Conservation (phyloP, 2,113 vertebrate genomes). For the Glaucidium brasilianum region DNA sequence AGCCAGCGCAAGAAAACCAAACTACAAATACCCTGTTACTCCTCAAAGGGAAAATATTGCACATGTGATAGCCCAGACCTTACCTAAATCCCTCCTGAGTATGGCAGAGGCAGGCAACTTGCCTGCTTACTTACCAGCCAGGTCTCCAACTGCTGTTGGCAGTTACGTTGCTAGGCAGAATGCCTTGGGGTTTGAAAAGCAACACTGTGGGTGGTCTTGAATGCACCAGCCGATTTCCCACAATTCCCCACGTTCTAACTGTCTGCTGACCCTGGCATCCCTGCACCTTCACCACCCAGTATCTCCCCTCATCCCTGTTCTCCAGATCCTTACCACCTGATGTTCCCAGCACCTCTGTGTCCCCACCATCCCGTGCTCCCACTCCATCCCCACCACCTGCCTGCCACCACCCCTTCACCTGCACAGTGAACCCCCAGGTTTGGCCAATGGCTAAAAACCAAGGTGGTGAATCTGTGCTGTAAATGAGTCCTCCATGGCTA, state of each 20-base stretch:
- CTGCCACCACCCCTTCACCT: not conserved
- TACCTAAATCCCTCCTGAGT: too few species aligned
- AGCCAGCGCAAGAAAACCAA: not conserved
- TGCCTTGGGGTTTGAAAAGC: accelerated
- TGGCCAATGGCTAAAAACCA: not conserved
- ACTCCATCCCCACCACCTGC: not conserved
- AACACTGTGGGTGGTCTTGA: too few species aligned
- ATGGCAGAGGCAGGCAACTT: too few species aligned
- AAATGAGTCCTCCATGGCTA: not conserved
- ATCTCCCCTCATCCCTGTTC: accelerated
- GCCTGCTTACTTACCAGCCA: not conserved
- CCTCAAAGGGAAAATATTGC: too few species aligned
- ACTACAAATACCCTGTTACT: not conserved
- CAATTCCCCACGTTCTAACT: not conserved
- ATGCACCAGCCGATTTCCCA: accelerated
- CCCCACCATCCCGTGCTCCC: too few species aligned
- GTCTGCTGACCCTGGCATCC: not conserved
- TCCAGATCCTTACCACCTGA: not conserved
- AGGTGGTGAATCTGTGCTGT: not conserved
- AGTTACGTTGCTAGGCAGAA: not conserved
- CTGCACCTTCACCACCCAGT: accelerated
- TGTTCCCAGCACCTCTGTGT: not conserved
- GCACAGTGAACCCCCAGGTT: not conserved
- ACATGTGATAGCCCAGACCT: not conserved
- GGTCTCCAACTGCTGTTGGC: not conserved